These are phyloP conservation scores for Cuniculus paca DNA, from an alignment of 2,797 vertebrate species.

Conservation along the genomic window DNA sequence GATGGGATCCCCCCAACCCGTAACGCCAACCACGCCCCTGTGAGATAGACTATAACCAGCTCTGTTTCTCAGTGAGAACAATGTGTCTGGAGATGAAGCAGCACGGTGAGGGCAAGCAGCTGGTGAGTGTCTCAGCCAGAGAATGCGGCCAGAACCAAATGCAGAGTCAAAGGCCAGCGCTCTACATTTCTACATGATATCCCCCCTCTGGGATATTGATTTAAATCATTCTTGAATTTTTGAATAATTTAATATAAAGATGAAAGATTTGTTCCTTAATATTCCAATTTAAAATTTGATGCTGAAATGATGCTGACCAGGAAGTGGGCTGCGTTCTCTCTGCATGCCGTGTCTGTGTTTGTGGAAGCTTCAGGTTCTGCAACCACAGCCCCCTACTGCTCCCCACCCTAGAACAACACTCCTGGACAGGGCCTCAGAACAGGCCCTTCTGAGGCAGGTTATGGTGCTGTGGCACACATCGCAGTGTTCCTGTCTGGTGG, in stretches of 20 bases:
- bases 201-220: neutral
- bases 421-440: neutral
- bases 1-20: neutral
- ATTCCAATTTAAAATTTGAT: neutral
- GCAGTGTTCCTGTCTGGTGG: neutral
- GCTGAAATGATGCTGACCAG: neutral
- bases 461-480: accelerated
- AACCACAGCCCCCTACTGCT: neutral
- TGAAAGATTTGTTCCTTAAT: neutral
- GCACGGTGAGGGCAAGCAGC: neutral
- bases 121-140: neutral
- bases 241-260: neutral
- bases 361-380: neutral
- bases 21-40: neutral
- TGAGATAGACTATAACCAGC: neutral
- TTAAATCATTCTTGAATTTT: neutral
- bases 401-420: neutral
- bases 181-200: no score
- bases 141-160: neutral
- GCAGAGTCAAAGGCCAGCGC: accelerated
- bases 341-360: neutral
- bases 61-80: neutral
- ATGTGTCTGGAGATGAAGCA: neutral
- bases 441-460: neutral
- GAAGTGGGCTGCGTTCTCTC: neutral